phyloP scores from a whole-genome alignment of 2,888 invertebrate species.

The Nephrotoma guestfalica region DNA sequence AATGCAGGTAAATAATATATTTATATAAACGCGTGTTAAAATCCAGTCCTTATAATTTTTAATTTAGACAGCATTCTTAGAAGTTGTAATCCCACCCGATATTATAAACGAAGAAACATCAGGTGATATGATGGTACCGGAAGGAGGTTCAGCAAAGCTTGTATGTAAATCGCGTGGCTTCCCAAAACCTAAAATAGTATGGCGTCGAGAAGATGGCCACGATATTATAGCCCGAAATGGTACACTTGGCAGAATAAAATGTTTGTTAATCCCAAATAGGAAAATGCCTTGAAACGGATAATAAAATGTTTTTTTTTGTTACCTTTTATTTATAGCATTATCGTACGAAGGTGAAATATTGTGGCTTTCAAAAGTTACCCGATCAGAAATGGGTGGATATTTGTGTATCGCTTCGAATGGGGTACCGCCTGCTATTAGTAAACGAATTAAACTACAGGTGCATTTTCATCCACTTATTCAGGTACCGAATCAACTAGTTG shows the following conservation, averaged over 20 bases:
- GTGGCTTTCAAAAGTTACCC: constrained; percentile 69
- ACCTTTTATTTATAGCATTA: constrained; percentile 37
- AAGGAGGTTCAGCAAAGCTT: constrained; percentile 76
- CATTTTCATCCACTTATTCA: constrained; percentile 87
- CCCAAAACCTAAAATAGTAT: constrained; percentile 70
- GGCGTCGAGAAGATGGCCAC: constrained; percentile 75
- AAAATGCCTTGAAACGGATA: not conserved
- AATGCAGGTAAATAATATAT: constrained; percentile 65
- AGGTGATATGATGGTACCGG: constrained; percentile 86
- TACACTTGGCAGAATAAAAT: constrained; percentile 57
- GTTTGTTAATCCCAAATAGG: constrained; percentile 25
- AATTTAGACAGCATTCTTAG: constrained; percentile 62
- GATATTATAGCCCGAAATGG: constrained; percentile 65
- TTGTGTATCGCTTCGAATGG: constrained; percentile 81
- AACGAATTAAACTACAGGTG: constrained; percentile 79
- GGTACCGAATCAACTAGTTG: constrained; percentile 86
- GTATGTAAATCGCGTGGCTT: constrained; percentile 75
- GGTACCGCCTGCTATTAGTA: constrained; percentile 77
- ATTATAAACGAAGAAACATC: constrained; percentile 81
- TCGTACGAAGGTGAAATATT: constrained; percentile 67
- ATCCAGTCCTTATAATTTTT: not conserved
- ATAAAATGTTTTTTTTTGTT: not conserved
- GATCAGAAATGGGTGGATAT: constrained; percentile 82
- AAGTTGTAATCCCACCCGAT: constrained; percentile 85
- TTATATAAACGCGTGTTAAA: not conserved